Conservation (phyloP, 2,113 vertebrate species). For the Dermatemys mawii region DNA sequence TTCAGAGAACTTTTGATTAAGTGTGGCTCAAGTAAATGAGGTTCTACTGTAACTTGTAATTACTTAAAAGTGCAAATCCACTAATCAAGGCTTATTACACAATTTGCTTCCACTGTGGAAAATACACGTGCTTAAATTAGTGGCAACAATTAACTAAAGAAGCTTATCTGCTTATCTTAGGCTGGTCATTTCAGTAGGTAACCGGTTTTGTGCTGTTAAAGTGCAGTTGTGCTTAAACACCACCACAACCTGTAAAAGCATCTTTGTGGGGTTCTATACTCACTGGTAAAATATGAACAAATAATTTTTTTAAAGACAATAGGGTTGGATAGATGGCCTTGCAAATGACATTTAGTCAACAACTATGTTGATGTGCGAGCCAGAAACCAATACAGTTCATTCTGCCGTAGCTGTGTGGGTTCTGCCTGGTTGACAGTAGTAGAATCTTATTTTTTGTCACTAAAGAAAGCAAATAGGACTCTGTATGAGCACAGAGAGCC, state of each 20-base stretch:
- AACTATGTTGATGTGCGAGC: slow-evolving; percentile 41
- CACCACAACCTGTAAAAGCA: not conserved
- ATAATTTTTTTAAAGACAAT: slow-evolving; percentile 19
- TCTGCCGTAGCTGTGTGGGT: slow-evolving; percentile 1
- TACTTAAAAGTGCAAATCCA: not conserved
- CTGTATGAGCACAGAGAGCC: not conserved
- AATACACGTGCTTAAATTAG: not conserved
- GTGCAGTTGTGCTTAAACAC: not conserved
- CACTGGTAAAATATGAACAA: not conserved
- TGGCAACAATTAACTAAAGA: not conserved
- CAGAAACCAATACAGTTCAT: slow-evolving; percentile 47
- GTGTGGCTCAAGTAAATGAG: not conserved
- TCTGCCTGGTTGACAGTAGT: not conserved
- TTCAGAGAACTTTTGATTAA: not conserved
- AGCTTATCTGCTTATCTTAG: not conserved
- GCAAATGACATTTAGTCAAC: slow-evolving; percentile 50
- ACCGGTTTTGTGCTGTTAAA: not conserved
- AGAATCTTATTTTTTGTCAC: not conserved
- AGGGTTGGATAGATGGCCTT: slow-evolving; percentile 21
- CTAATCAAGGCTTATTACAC: not conserved
- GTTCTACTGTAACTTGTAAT: not conserved
- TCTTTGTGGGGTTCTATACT: not conserved
- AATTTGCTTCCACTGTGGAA: not conserved
- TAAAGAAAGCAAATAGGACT: not conserved
- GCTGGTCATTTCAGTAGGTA: not conserved